Evolutionary conservation across 64 coral and sea anemone species (phyloP), one percentile per base, ranked within the genome.

Genomic region (Montipora foliosa): DNA sequence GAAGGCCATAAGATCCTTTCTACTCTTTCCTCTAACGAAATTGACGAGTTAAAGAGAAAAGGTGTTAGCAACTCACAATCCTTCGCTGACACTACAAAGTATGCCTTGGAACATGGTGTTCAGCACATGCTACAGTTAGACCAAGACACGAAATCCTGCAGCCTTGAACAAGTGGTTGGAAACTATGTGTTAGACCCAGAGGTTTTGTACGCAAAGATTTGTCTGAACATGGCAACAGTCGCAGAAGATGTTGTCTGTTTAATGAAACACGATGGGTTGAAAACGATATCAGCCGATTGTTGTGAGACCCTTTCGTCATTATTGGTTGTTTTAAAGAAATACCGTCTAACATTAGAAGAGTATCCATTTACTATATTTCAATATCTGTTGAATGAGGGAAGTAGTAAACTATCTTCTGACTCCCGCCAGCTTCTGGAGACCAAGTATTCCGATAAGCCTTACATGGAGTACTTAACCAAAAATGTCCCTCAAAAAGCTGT

Each of bases 351-450:
- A 3, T 86, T 86, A 2, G n/a, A 67, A 24, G 19, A 51, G 6
- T 66, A 21, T 49, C 82, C 82, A 10, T 2, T 16, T 12, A 17
- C 67, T 4, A 69, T 86, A 2, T 50, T 86, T 48, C 64, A 86
- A 86, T 71, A 9, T 15, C 7, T 86, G 3, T 20, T 86, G 82
- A 86, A 86, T 86, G 47, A 71, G 17, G 82, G 82, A 86, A 66
- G 66, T 17, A 0, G 45, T 47, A 64, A 48, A 0, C 45, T 86
- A 2, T 86, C 61, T 86, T 70, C 46, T 86, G 60, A 68, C 45
- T 62, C 82, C 8, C 68, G 14, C 16, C 70, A 71, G 61, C 64
- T 86, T 11, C 51, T 86, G 64, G 8, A 86, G 44, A 70, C 16
- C 29, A 86, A 71, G 47, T 86, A 22, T 49, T 48, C 45, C 1